Base-by-base conservation (phyloP, 2,888 invertebrate genomes). In the Aphrophora alni region DNA sequence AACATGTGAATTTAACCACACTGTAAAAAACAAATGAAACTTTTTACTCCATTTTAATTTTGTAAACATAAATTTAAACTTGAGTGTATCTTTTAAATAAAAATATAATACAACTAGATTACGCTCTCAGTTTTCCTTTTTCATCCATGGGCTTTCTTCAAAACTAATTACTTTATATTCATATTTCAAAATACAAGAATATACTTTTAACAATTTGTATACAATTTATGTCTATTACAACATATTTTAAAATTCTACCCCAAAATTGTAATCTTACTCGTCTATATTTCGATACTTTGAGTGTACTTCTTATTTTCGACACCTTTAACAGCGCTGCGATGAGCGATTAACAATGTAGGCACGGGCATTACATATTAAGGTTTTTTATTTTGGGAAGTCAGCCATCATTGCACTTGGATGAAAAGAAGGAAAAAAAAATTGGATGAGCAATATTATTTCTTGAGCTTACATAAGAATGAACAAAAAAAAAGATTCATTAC, bases 341-440 rank as follows among this genome's bases (percentile, higher is more conserved):
- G 84, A 84, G 84, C 84, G 83, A 82, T 83, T 82, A 80, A 76
- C 79, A 77, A 68, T 82, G 82, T 84, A 84, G 84, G 84, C 84
- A 84, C 84, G 82, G 83, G 83, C 82, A 83, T 79, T 59, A 59
- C 59, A 59, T 21, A 59, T 59, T 59, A 59, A 21, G 21, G 59
- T 59, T 59, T n/a, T 21, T n/a, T n/a, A n/a, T 59, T 59, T n/a
- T 44, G 7, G 21, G 21, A 21, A 59, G 21, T 59, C 21, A 59
- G 59, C 10, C 59, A 21, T n/a, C 21, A 59, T 59, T 59, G 59
- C 59, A 21, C n/a, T n/a, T n/a, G n/a, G n/a, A n/a, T n/a, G n/a
- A n/a, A n/a, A n/a, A n/a, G n/a, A n/a, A n/a, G n/a, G n/a, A n/a
- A n/a, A n/a, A n/a, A n/a, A n/a, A n/a, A n/a, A n/a, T n/a, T n/a